Conservation (phyloP, 2,113 vertebrate genomes). For the Myotis lucifugus region DNA sequence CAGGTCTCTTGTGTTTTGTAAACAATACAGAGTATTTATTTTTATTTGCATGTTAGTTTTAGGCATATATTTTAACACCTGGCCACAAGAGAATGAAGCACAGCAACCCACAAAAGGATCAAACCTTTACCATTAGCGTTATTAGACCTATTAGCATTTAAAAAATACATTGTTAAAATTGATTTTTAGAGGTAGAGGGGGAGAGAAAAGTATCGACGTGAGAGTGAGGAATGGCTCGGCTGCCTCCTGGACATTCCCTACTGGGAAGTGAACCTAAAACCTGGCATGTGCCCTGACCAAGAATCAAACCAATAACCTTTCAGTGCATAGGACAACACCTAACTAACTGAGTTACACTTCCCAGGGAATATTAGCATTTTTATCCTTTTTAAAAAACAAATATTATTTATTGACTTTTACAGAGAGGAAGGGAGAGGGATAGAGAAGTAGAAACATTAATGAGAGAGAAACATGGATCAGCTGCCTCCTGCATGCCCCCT, state of each 20-base stretch:
- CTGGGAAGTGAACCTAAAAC: not conserved
- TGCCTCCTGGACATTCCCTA: not conserved
- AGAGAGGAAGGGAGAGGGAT: no score
- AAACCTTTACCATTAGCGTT: not conserved
- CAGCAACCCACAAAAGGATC: not conserved
- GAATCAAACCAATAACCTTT: no score
- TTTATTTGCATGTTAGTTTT: constrained; percentile 25
- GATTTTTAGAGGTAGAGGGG: not conserved
- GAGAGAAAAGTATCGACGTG: not conserved
- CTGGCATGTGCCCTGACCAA: no score
- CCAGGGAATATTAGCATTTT: no score
- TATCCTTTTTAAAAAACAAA: no score
- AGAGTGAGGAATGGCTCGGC: not conserved
- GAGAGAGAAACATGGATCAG: no score
- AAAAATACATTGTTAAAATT: not conserved
- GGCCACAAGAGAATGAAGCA: not conserved
- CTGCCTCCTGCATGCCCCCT: no score
- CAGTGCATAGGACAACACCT: no score
- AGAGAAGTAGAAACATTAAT: no score
- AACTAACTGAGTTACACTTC: no score
- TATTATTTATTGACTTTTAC: no score
- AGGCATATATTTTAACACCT: not conserved
- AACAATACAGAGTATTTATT: not conserved
- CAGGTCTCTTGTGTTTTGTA: not conserved
- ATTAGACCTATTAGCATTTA: not conserved